Conservation (phyloP, 2,888 invertebrate genomes). For the Rhogogaster chlorosoma region DNA sequence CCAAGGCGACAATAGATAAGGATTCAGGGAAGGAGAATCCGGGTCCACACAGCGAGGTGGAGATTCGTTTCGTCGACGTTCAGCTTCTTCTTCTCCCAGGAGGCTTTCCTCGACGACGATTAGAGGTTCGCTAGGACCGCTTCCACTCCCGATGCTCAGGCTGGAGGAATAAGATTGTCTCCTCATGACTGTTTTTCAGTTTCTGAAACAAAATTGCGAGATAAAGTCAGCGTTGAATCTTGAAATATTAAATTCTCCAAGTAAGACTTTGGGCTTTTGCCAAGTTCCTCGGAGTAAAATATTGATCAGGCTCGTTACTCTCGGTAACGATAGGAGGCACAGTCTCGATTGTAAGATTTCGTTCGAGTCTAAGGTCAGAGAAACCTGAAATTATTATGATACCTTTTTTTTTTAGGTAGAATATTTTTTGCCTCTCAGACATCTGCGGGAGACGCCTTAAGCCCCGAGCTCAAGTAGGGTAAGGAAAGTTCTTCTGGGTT, state of each 20-base stretch:
- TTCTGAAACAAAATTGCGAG: conserved; percentile 13
- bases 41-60: conserved; percentile 85
- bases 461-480: conserved; percentile 6
- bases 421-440: conserved; percentile 12
- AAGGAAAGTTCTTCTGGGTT: neutral
- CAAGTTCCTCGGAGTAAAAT: neutral
- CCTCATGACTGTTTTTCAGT: conserved; percentile 65
- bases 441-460: conserved; percentile 16
- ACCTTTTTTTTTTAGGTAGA: neutral
- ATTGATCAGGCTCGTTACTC: neutral
- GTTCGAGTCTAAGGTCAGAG: neutral
- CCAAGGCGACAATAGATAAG: conserved; percentile 91
- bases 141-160: conserved; percentile 60
- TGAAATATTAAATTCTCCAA: neutral
- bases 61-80: conserved; percentile 77
- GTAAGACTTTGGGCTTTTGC: neutral
- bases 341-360: neutral
- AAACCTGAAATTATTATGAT: neutral
- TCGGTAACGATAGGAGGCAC: neutral
- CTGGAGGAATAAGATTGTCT: conserved; percentile 68
- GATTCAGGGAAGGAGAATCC: conserved; percentile 88
- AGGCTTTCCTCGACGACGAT: conserved; percentile 91
- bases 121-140: conserved; percentile 84
- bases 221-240: neutral
- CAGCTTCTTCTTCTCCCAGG: conserved; percentile 83